Percentiles rank a stretch among this genome's conserved stretches.
Evolutionary conservation across 2,888 invertebrate genomes (phyloP).

Genomic region (Agrilus mali): DNA sequence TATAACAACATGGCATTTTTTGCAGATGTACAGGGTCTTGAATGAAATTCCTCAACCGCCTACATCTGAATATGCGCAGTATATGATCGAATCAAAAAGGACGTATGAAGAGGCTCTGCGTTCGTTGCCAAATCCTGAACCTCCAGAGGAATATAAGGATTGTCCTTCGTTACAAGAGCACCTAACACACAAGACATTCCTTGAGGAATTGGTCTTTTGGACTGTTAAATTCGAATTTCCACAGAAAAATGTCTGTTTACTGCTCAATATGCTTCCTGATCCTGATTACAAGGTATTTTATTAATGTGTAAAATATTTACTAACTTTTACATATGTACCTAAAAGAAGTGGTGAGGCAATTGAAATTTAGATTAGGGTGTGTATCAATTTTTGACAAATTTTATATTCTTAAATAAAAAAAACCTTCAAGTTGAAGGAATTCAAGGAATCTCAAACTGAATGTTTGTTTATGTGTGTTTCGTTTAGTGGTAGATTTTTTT

Average conservation of each 20-base stretch:
- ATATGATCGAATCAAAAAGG: constrained; percentile 58
- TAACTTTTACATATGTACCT: too few relatives aligned
- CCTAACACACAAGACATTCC: constrained; percentile 68
- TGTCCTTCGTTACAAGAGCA: constrained; percentile 68
- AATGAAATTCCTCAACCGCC: constrained; percentile 51
- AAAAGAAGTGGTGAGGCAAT: too few relatives aligned
- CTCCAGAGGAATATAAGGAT: constrained; percentile 63
- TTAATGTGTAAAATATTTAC: too few relatives aligned
- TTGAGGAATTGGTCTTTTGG: constrained; percentile 97
- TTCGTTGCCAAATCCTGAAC: constrained; percentile 58
- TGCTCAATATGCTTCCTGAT: constrained; percentile 91
- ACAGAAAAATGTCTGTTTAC: constrained; percentile 87
- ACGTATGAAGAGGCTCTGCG: constrained; percentile 74
- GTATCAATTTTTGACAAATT: too few relatives aligned
- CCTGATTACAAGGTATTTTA: constrained; percentile 73
- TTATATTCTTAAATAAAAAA: too few relatives aligned
- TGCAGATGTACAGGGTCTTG: constrained; percentile 58
- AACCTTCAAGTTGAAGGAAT: too few relatives aligned
- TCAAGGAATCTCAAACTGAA: too few relatives aligned
- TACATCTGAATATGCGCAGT: constrained; percentile 58
- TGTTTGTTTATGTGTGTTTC: too few relatives aligned
- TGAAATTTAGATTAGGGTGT: too few relatives aligned
- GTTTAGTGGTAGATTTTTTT: too few relatives aligned
- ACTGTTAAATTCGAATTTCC: constrained; percentile 96
- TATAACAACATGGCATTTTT: constrained; percentile 6